Evolutionary conservation across 2,797 vertebrate species (phyloP).

Genomic region (Xenopus petersii): DNA sequence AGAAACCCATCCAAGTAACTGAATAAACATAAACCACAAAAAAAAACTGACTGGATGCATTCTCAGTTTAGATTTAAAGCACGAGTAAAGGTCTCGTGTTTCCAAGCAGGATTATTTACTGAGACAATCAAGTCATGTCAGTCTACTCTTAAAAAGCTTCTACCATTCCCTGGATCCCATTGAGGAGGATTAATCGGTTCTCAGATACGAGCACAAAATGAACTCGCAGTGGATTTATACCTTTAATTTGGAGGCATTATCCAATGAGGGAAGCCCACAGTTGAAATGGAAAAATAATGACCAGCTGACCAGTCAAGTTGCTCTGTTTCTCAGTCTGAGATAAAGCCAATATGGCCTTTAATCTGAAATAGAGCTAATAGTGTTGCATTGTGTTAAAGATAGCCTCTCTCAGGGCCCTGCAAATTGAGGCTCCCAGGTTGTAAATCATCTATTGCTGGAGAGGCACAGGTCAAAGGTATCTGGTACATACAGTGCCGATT

Average conservation of each 20-base stretch:
- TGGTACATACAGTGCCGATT: too few species aligned
- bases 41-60: not conserved
- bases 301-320: not conserved
- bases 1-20: conserved; percentile 40
- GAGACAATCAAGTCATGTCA: conserved; percentile 1
- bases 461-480: too few species aligned
- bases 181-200: conserved; percentile 1
- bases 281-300: not conserved
- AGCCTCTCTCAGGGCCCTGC: too few species aligned
- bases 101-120: conserved; percentile 24
- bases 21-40: conserved; percentile 29
- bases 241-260: not conserved
- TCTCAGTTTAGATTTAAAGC: conserved; percentile 7
- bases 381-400: too few species aligned
- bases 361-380: too few species aligned
- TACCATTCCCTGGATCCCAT: conserved; percentile 8
- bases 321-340: not conserved
- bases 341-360: not conserved
- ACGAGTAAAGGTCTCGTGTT: conserved; percentile 20
- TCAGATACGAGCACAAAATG: not conserved
- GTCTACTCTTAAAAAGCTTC: not conserved
- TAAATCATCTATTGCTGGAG: too few species aligned
- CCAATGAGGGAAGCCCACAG: not conserved
- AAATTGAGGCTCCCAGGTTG: too few species aligned
- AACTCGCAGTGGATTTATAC: conserved; percentile 2